phyloP scores from a whole-genome alignment of 1,140 invertebrate species.

The Drosophila truncata region DNA sequence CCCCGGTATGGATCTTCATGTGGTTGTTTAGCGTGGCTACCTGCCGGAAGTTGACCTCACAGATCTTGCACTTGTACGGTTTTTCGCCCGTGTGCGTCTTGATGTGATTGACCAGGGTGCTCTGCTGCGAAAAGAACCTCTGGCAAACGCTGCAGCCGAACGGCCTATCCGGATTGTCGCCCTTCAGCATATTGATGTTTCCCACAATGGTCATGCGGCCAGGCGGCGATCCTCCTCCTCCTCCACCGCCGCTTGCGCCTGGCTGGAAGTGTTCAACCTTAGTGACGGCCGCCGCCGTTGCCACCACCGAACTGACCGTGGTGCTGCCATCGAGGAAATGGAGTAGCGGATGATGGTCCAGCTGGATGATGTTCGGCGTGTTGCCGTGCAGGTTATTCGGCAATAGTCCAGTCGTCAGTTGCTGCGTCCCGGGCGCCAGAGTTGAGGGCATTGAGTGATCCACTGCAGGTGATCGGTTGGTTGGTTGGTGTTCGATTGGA shows the following conservation, averaged over 20 bases:
- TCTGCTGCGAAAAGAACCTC: conserved; percentile 83
- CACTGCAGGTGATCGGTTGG: conserved; percentile 50
- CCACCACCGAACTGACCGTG: conserved; percentile 79
- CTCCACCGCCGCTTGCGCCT: conserved; percentile 31
- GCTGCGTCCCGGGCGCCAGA: conserved; percentile 66
- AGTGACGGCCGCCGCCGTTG: conserved; percentile 48
- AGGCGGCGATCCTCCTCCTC: conserved; percentile 26
- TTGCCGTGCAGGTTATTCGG: conserved; percentile 74
- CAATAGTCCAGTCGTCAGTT: conserved; percentile 66
- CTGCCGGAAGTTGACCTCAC: conserved; percentile 82
- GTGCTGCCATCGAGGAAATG: conserved; percentile 83
- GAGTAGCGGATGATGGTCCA: conserved; percentile 81
- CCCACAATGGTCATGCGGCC: conserved; percentile 66
- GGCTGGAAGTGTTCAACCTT: conserved; percentile 66
- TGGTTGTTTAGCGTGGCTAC: conserved; percentile 84
- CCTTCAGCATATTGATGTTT: conserved; percentile 75
- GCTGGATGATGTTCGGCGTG: conserved; percentile 70
- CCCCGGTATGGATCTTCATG: conserved; percentile 85
- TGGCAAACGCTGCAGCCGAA: conserved; percentile 84
- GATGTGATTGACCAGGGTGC: conserved; percentile 83
- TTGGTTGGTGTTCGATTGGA: conserved; percentile 30
- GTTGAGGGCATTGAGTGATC: conserved; percentile 78
- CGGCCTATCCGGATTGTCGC: conserved; percentile 83
- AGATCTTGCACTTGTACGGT: conserved; percentile 85
- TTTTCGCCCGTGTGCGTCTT: conserved; percentile 85